Evolutionary conservation across 2,797 vertebrate genomes (phyloP).

Genomic region (Peromyscus aztecus): DNA sequence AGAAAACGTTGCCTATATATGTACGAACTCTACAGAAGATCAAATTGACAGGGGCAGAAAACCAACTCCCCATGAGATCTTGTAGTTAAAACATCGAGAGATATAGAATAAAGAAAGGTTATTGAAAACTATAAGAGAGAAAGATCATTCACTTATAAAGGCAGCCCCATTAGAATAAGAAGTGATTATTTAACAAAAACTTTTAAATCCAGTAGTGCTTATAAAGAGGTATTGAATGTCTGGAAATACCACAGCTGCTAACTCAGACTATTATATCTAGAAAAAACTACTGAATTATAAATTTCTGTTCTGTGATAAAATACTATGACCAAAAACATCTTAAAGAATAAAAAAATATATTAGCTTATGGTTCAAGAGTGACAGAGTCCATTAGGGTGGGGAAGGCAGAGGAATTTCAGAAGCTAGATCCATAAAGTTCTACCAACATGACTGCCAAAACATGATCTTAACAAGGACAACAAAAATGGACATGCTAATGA

Average conservation of each 20-base stretch:
- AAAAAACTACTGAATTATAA: background rate
- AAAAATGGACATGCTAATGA: background rate
- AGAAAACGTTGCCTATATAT: background rate
- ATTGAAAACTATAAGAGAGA: background rate
- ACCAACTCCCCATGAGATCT: background rate
- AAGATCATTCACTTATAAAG: background rate
- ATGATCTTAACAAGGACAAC: background rate
- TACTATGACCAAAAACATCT: background rate
- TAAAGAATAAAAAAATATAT: background rate
- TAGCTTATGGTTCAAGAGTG: background rate
- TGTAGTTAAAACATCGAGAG: background rate
- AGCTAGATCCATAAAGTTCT: background rate
- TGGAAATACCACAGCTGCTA: background rate
- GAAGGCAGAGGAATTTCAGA: background rate
- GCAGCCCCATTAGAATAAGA: background rate
- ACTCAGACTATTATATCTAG: background rate
- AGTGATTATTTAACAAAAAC: background rate
- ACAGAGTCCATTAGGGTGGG: background rate
- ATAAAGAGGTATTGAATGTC: background rate
- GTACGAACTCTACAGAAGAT: background rate
- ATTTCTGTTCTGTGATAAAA: background rate
- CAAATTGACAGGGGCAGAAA: background rate
- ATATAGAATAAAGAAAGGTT: background rate
- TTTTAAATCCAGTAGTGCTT: background rate
- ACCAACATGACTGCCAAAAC: background rate